phyloP scores from a whole-genome alignment of 2,888 invertebrate species.

The Macaria notata region DNA sequence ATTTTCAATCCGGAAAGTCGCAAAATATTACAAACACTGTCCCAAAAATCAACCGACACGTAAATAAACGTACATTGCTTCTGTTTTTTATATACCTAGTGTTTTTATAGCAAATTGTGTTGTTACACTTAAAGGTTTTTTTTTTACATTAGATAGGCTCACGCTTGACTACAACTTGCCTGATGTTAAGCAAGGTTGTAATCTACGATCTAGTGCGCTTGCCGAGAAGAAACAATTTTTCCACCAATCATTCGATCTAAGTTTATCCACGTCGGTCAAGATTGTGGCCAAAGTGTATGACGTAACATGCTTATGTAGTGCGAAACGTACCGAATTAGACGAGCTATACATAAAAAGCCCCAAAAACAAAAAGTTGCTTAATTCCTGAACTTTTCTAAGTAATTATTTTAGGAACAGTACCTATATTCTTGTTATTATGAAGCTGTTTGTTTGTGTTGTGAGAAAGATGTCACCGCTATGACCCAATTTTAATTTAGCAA shows the following conservation, averaged over 20 bases:
- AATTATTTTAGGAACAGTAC: background rate
- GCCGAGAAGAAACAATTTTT: no score
- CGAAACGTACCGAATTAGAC: background rate
- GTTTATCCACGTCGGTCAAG: background rate
- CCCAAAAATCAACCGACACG: conserved; percentile 11
- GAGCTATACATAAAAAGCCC: background rate
- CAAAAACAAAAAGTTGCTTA: conserved; percentile 4
- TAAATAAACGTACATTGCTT: background rate
- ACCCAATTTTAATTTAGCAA: no score
- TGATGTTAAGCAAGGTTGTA: no score
- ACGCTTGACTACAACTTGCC: no score
- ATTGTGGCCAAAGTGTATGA: conserved; percentile 3
- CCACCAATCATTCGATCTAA: background rate
- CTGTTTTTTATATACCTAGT: no score
- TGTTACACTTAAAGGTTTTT: no score
- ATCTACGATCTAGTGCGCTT: no score
- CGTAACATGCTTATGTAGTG: background rate
- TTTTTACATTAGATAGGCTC: no score
- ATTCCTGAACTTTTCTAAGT: conserved; percentile 4
- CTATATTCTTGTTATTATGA: no score
- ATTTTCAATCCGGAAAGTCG: conserved; percentile 38
- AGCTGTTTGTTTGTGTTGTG: no score
- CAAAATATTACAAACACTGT: conserved; percentile 37
- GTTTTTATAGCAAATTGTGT: no score
- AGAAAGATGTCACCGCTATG: no score